These are phyloP conservation scores for Pachyseris speciosa DNA, from an alignment of 64 coral and sea anemone species.

Conservation along the genomic window DNA sequence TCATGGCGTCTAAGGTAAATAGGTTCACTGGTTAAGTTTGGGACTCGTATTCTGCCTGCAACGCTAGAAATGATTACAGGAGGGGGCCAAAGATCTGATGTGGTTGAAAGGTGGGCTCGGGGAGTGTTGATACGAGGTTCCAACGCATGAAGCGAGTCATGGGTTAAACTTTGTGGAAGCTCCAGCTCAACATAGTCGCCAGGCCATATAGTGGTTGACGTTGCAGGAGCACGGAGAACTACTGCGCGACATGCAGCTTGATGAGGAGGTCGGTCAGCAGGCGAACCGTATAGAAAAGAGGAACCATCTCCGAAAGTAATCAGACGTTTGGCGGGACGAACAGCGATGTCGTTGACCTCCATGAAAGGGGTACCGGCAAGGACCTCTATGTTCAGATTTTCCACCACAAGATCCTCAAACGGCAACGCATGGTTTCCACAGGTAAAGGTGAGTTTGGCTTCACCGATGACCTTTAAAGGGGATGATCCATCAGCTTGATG, in stretches of 20 bases:
- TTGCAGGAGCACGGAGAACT: background rate
- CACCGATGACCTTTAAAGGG: background rate
- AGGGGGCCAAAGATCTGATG: background rate
- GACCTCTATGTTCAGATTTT: background rate
- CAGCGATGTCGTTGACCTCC: slow-evolving; percentile 46
- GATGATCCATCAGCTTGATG: background rate
- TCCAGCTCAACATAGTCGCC: slow-evolving; percentile 18
- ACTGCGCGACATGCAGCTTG: too few species aligned
- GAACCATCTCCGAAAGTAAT: slow-evolving; percentile 10
- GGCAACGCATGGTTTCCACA: background rate
- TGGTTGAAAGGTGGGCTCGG: background rate
- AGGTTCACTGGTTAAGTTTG: slow-evolving; percentile 6
- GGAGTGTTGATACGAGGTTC: background rate
- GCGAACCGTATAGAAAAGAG: background rate
- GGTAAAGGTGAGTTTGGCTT: background rate
- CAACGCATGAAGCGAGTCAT: background rate
- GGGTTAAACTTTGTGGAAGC: background rate
- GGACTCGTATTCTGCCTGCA: background rate
- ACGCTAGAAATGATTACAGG: slow-evolving; percentile 18
- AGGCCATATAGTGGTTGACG: background rate
- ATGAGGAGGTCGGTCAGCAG: too few species aligned
- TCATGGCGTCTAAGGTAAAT: slow-evolving; percentile 29
- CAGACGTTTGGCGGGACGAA: background rate
- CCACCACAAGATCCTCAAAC: slow-evolving; percentile 15
- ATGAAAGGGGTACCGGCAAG: slow-evolving; percentile 50